phyloP scores from a whole-genome alignment of 2,113 vertebrate species.

The Plestiodon gilberti region DNA sequence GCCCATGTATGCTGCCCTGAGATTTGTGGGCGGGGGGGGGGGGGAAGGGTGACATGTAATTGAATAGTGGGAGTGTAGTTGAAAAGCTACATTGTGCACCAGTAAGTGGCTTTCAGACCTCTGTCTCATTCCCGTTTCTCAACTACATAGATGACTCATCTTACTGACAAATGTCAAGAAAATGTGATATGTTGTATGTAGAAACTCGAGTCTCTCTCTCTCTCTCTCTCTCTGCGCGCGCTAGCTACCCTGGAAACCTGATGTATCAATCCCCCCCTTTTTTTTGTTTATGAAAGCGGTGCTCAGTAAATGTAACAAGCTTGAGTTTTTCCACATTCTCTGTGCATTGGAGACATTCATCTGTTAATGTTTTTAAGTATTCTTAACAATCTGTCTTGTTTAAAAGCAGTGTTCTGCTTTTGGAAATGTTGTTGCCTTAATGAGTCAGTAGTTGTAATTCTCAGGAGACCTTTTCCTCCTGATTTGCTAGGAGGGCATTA shows the following conservation, averaged over 20 bases:
- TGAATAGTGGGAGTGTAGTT: not conserved
- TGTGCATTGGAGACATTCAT: not conserved
- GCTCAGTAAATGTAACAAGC: rapidly evolving
- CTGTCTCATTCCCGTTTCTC: not conserved
- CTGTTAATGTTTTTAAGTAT: not conserved
- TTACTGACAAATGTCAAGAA: constrained; percentile 31
- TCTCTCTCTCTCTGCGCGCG: no score
- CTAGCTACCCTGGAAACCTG: not conserved
- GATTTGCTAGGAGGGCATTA: not conserved
- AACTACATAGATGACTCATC: constrained; percentile 52
- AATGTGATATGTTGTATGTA: not conserved
- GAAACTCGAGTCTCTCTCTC: not conserved
- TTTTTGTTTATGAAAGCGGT: not conserved
- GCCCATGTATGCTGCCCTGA: not conserved
- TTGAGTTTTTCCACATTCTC: not conserved
- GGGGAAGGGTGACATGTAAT: not conserved
- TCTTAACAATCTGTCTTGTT: not conserved
- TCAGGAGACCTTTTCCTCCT: not conserved
- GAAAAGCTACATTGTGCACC: not conserved
- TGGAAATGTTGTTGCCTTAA: not conserved
- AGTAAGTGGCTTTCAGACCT: not conserved
- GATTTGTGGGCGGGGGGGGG: no score
- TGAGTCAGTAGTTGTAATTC: not conserved
- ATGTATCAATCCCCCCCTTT: not conserved
- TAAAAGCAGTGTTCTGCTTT: not conserved